Base-by-base conservation (phyloP, 2,113 vertebrate genomes). In the Pterocles orientalis region DNA sequence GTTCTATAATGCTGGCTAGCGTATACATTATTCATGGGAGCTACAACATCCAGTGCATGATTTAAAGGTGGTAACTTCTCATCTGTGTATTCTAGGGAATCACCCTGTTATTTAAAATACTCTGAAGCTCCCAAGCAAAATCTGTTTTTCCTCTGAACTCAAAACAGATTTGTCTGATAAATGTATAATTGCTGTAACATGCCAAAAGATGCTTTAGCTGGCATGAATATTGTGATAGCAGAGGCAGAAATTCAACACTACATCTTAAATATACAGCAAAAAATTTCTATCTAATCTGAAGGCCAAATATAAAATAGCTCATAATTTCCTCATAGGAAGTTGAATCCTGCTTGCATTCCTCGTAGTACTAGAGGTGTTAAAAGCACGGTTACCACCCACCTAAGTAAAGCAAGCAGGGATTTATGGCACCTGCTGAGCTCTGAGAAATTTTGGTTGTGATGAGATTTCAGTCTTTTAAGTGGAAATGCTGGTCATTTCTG, bases 151-250 rank as follows among this genome's bases (percentile, higher is more conserved):
- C 72, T 79, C 56, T 92, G 43, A 78, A 25, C 34, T 84, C 72
- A 48, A 94, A 97, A 68, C 7, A 90, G 14, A 51, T 90, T 91
- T 92, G 48, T n/a, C 73, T 81, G 79, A 96, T 96, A 93, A 92
- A 90, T 39, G 31, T 48, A 25, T 62, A 92, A 81, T 82, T 81
- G 34, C 82, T 48, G 34, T 13, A 51, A 64, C 48, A 71, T 76
- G 53, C 51, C 66, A 80, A 57, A 78, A 86, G 45, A 65, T 1
- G 12, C 24, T 79, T 88, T 83, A 88, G 39, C 26, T 81, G 79
- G 75, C 47, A 92, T 60, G 75, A 94, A 88, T 93, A 90, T 80
- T 90, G 50, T 78, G 36, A 71, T 78, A 88, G 65, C 57, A 88
- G 61, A 90, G 41, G 43, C 34, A 86, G 43, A 34, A 90, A 78